Evolutionary conservation across 2,888 invertebrate genomes (phyloP).

Genomic region (Pyrochroa serraticornis): DNA sequence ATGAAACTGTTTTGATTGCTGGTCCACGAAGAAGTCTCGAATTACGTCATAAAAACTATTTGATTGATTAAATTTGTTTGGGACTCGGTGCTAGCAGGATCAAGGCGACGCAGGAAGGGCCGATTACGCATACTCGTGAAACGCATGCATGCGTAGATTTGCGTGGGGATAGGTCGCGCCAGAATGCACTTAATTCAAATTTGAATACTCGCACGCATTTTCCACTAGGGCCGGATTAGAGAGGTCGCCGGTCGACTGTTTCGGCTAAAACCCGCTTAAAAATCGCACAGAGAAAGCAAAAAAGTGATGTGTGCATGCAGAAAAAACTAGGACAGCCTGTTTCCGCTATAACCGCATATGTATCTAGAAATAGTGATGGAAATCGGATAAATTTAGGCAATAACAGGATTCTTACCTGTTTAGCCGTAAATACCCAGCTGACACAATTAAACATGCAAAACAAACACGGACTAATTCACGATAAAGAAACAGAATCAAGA

Average conservation of each 20-base stretch:
- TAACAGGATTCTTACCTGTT: slow-evolving; percentile 57
- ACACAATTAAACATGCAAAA: slow-evolving; percentile 55
- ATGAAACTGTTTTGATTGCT: background rate
- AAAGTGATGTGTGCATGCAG: slow-evolving; percentile 1
- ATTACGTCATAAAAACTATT: background rate
- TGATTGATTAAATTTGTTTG: background rate
- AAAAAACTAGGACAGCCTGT: slow-evolving; percentile 23
- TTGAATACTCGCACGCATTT: slow-evolving; percentile 12
- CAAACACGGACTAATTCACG: slow-evolving; percentile 49
- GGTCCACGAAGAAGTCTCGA: background rate
- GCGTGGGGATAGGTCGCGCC: slow-evolving; percentile 50
- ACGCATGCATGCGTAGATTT: slow-evolving; percentile 48
- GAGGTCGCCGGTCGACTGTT: slow-evolving; percentile 1
- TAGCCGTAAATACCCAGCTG: slow-evolving; percentile 48
- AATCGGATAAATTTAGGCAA: slow-evolving; percentile 36
- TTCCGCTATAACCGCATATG: slow-evolving; percentile 13
- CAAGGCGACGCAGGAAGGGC: slow-evolving; percentile 4
- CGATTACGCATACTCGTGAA: slow-evolving; percentile 40
- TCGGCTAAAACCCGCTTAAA: background rate
- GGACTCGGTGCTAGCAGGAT: background rate
- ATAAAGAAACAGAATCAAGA: slow-evolving; percentile 53
- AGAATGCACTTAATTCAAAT: slow-evolving; percentile 42
- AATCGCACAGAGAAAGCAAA: slow-evolving; percentile 11
- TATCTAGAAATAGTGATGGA: background rate
- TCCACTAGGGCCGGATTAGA: no score